Conservation (phyloP, 1,140 invertebrate genomes). For the Onthophagus taurus region DNA sequence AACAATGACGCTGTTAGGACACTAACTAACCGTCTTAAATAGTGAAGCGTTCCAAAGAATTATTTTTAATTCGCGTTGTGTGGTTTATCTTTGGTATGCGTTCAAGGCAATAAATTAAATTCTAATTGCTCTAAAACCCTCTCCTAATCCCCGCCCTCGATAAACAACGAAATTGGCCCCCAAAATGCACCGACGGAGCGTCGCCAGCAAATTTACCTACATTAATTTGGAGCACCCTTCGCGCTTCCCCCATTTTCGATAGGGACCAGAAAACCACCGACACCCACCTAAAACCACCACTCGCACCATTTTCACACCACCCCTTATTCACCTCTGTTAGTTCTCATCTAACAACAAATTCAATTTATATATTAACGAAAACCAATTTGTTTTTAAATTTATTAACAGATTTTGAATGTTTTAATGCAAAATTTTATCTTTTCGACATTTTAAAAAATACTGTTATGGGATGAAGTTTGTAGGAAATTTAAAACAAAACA, state of each 20-base stretch:
- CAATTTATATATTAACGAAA: conserved; percentile 9
- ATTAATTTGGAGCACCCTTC: conserved; percentile 20
- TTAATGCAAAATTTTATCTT: no score
- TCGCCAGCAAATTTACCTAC: conserved; percentile 21
- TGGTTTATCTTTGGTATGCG: no score
- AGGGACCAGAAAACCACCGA: background rate
- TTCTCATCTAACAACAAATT: background rate
- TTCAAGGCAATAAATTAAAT: conserved; percentile 13
- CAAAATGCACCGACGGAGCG: conserved; percentile 17
- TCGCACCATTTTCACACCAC: background rate
- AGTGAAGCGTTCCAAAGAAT: no score
- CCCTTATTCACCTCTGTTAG: background rate
- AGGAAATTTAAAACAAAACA: no score
- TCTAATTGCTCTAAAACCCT: conserved; percentile 13
- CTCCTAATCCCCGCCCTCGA: conserved; percentile 18
- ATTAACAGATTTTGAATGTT: no score
- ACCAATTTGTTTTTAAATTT: conserved; percentile 10
- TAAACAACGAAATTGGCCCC: conserved; percentile 22
- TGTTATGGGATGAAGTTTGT: no score
- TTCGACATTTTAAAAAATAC: no score
- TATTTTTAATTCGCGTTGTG: no score
- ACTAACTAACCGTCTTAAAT: no score
- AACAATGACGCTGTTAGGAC: no score
- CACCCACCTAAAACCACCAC: background rate
- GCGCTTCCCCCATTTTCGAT: conserved; percentile 9